Evolutionary conservation across 2,888 invertebrate species (phyloP).

Genomic region (Brachypalpus laphriformis): DNA sequence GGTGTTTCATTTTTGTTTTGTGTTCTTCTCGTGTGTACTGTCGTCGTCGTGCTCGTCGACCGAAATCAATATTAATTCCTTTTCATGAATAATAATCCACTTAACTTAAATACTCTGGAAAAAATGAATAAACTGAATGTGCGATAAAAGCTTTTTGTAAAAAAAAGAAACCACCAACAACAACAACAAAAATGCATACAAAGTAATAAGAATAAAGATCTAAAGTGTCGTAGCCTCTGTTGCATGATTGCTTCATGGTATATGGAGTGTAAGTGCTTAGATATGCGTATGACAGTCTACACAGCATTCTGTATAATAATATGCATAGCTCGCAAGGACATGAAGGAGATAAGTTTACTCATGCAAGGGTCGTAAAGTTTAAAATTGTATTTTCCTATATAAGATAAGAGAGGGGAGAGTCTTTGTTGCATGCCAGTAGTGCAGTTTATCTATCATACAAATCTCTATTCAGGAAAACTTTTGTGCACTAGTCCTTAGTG

Average conservation of each 20-base stretch:
- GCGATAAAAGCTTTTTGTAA: slow-evolving; percentile 57
- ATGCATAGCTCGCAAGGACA: not conserved
- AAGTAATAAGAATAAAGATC: slow-evolving; percentile 27
- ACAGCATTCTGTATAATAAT: not conserved
- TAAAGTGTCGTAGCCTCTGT: slow-evolving; percentile 4
- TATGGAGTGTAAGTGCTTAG: slow-evolving; percentile 23
- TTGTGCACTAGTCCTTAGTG: slow-evolving; percentile 53
- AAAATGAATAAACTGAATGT: slow-evolving; percentile 47
- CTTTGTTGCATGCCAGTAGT: slow-evolving; percentile 43
- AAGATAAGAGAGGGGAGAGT: not conserved
- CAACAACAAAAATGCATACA: slow-evolving; percentile 8
- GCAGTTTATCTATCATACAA: slow-evolving; percentile 19
- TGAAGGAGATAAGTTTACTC: slow-evolving; percentile 2
- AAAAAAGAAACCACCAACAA: not conserved
- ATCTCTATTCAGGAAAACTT: slow-evolving; percentile 51
- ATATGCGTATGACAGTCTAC: slow-evolving; percentile 14
- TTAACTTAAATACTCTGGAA: slow-evolving; percentile 67
- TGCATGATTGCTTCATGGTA: slow-evolving; percentile 1
- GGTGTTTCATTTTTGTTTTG: slow-evolving; percentile 12
- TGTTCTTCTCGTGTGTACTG: slow-evolving; percentile 19
- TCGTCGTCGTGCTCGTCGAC: not conserved
- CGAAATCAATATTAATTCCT: slow-evolving; percentile 70
- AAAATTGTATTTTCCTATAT: slow-evolving; percentile 46
- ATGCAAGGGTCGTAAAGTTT: slow-evolving; percentile 33
- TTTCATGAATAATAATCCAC: slow-evolving; percentile 68